phyloP scores from a whole-genome alignment of 2,797 vertebrate species.

The Antrozous pallidus region DNA sequence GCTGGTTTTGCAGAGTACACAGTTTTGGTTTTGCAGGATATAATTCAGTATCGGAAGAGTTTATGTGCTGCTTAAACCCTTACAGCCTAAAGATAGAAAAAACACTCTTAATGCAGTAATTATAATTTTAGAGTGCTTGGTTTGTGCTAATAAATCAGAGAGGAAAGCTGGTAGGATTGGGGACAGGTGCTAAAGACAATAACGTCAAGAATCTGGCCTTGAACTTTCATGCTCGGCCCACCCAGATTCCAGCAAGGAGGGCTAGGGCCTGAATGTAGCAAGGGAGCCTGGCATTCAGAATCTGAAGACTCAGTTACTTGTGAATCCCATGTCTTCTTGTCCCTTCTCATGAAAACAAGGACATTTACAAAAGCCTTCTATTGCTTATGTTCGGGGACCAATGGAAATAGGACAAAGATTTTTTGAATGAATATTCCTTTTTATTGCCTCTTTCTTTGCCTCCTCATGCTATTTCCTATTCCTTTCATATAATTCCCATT shows the following conservation, averaged over 20 bases:
- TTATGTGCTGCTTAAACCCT: conserved; percentile 74
- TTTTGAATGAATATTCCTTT: neutral
- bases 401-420: neutral
- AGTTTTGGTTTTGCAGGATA: conserved; percentile 75
- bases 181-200: neutral
- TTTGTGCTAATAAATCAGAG: conserved; percentile 30
- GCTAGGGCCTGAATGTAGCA: neutral
- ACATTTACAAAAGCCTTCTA: conserved; percentile 27
- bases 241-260: neutral
- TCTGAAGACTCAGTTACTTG: neutral
- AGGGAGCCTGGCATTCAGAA: neutral
- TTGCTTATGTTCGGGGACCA: neutral
- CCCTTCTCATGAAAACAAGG: neutral
- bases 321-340: neutral
- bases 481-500: neutral
- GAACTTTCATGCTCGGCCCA: neutral
- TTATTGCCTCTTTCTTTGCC: neutral
- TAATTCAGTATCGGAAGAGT: conserved; percentile 72
- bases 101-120: conserved; percentile 65
- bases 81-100: conserved; percentile 66
- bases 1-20: conserved; percentile 60
- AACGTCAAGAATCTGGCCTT: neutral
- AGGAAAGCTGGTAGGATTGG: neutral
- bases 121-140: conserved; percentile 39
- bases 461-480: neutral